Conservation (phyloP, 2,113 vertebrate genomes). For the Datnioides undecimradiatus region DNA sequence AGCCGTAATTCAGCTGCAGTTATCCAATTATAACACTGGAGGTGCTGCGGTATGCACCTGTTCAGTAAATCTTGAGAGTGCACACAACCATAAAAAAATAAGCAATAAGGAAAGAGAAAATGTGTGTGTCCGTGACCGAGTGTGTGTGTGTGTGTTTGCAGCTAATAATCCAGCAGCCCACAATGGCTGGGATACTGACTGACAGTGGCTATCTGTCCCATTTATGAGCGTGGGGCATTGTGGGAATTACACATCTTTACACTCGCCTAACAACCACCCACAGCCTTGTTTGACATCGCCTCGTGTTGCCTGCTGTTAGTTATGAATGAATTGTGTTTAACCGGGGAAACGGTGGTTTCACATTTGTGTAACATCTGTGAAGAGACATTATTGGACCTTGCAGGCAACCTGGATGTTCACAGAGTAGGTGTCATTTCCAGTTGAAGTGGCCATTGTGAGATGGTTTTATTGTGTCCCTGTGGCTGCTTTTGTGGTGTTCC, state of each 20-base stretch:
- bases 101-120: not conserved
- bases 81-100: slow-evolving; percentile 9
- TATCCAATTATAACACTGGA: slow-evolving; percentile 35
- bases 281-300: slow-evolving; percentile 50
- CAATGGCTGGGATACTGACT: slow-evolving; percentile 38
- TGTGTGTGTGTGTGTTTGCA: slow-evolving; percentile 7
- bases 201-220: slow-evolving; percentile 52
- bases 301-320: slow-evolving; percentile 27
- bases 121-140: not conserved
- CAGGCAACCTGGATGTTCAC: slow-evolving; percentile 21
- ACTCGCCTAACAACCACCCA: slow-evolving; percentile 45
- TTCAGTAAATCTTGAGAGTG: slow-evolving; percentile 29
- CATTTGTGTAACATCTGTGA: slow-evolving; percentile 29
- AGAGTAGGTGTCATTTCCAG: slow-evolving; percentile 28
- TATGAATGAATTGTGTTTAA: slow-evolving; percentile 53
- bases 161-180: slow-evolving; percentile 42
- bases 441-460: slow-evolving; percentile 41
- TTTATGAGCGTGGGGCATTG: slow-evolving; percentile 45
- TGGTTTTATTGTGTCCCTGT: slow-evolving; percentile 17
- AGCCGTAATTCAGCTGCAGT: slow-evolving; percentile 52
- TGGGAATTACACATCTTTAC: slow-evolving; percentile 43
- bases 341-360: slow-evolving; percentile 9
- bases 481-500: slow-evolving; percentile 16
- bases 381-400: slow-evolving; percentile 33
- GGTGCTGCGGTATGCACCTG: slow-evolving; percentile 23